phyloP scores from a whole-genome alignment of 2,113 vertebrate species.

The Dasypus novemcinctus region DNA sequence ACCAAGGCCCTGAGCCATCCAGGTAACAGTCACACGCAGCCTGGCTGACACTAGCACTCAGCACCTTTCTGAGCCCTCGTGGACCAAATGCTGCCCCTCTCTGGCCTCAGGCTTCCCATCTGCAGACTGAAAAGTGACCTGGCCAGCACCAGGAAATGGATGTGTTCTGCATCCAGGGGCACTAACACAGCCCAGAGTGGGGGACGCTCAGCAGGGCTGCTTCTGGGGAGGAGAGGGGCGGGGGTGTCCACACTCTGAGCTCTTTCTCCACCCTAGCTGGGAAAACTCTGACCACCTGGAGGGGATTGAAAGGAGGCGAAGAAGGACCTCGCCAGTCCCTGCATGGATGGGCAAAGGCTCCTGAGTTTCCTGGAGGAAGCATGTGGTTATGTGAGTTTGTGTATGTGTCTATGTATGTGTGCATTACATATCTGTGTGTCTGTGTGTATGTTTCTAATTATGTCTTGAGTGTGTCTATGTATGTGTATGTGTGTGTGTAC shows the following conservation, averaged over 20 bases:
- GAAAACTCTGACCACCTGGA: not conserved
- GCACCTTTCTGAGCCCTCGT: not conserved
- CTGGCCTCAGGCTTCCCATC: not conserved
- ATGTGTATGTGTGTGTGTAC: not conserved
- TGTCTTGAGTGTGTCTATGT: rapidly evolving
- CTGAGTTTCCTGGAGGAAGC: not conserved
- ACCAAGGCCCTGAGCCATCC: constrained; percentile 50
- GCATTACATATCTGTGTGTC: not conserved
- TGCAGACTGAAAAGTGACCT: not conserved
- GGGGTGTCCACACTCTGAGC: not conserved
- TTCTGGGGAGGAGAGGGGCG: not conserved
- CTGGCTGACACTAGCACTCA: not conserved
- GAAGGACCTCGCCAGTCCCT: too few relatives aligned
- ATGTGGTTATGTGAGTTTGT: not conserved
- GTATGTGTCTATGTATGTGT: too few relatives aligned
- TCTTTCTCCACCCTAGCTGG: not conserved
- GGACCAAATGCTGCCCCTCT: not conserved
- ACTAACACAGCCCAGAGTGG: not conserved
- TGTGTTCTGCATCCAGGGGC: rapidly evolving
- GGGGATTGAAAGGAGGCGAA: not conserved
- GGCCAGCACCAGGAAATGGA: not conserved
- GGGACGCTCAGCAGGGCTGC: not conserved
- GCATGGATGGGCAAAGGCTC: not conserved
- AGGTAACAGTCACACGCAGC: not conserved
- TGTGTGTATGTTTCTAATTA: not conserved